Conservation (phyloP, 2,113 vertebrate genomes). For the Chiloscyllium plagiosum region DNA sequence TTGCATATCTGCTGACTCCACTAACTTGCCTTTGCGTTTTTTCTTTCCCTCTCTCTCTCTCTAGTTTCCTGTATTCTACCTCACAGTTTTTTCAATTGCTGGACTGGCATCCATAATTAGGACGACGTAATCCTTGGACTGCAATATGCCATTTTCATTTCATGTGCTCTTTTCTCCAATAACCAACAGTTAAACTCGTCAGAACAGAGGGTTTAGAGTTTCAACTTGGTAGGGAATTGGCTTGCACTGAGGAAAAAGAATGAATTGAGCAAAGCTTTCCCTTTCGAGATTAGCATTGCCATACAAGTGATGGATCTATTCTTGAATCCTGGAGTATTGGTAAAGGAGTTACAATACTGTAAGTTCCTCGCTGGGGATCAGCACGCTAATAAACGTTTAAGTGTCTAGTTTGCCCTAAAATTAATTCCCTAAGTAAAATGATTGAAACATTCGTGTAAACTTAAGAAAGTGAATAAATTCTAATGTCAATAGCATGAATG, state of each 20-base stretch:
- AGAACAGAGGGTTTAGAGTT: background rate
- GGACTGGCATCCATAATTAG: background rate
- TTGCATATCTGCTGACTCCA: background rate
- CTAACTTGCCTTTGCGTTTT: background rate
- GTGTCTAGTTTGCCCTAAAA: background rate
- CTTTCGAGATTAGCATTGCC: background rate
- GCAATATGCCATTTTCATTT: background rate
- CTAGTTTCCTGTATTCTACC: background rate
- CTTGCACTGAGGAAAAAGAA: background rate
- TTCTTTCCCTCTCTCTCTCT: background rate
- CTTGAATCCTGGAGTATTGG: background rate
- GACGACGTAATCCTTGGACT: background rate
- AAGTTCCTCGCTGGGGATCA: background rate
- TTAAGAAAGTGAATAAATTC: constrained; percentile 12
- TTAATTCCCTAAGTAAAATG: constrained; percentile 8
- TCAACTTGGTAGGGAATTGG: background rate
- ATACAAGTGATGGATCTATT: constrained; percentile 19
- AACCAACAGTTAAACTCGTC: background rate
- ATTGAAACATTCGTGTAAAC: background rate
- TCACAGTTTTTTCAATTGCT: background rate
- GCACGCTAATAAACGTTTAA: background rate
- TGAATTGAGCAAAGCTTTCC: background rate
- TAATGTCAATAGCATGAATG: background rate
- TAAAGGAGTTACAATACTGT: background rate
- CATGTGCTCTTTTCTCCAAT: background rate